Evolutionary conservation across 1,140 invertebrate species (phyloP).

Genomic region (Hypsibius dujardini): DNA sequence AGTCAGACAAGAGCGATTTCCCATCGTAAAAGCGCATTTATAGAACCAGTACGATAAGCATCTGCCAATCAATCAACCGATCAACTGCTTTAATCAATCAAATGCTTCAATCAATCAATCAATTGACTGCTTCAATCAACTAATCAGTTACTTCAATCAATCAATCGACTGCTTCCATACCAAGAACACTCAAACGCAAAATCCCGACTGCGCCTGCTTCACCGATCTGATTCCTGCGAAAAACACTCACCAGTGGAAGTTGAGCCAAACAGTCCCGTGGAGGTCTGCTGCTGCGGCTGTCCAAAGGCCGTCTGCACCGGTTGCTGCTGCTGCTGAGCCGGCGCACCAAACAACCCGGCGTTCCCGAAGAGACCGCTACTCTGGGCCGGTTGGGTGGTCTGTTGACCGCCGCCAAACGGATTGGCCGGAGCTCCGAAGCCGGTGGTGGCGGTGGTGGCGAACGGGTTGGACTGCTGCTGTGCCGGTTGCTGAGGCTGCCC

Average conservation of each 20-base stretch:
- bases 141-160: too few relatives aligned
- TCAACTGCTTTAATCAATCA: too few relatives aligned
- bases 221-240: too few relatives aligned
- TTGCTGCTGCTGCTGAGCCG: constrained; percentile 25
- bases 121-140: too few relatives aligned
- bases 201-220: too few relatives aligned
- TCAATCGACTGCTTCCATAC: too few relatives aligned
- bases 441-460: neutral
- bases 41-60: too few relatives aligned
- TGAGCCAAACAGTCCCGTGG: constrained; percentile 44
- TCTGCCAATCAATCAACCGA: too few relatives aligned
- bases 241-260: constrained; percentile 33
- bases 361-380: constrained; percentile 26
- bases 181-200: too few relatives aligned
- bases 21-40: too few relatives aligned
- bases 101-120: too few relatives aligned
- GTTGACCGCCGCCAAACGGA: constrained; percentile 20
- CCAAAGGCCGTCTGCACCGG: constrained; percentile 24
- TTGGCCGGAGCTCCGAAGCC: neutral
- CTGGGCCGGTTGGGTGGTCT: constrained; percentile 14
- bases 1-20: too few relatives aligned
- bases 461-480: neutral
- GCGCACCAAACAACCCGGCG: constrained; percentile 27
- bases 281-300: constrained; percentile 30
- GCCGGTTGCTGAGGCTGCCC: constrained; percentile 21